A percentile compares a stretch with the other conserved stretches of the same genome.
phyloP scores from a whole-genome alignment of 2,797 vertebrate species.

The Echiichthys vipera region DNA sequence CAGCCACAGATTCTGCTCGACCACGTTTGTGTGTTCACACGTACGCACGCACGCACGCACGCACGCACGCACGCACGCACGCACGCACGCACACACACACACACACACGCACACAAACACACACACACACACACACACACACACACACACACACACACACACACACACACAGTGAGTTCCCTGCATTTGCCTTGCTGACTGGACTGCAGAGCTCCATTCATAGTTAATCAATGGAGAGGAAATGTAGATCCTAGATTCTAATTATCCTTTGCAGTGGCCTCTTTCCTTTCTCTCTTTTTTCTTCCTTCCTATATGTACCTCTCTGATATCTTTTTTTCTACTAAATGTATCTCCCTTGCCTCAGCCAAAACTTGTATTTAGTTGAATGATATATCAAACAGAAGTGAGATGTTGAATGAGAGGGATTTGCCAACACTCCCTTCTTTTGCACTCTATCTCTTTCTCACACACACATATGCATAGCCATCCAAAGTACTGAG shows the following conservation, averaged over 20 bases:
- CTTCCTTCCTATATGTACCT: background rate
- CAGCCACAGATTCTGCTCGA: slow-evolving; percentile 23
- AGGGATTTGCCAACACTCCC: slow-evolving; percentile 59
- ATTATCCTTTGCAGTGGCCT: slow-evolving; percentile 42
- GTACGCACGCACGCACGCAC: slow-evolving; percentile 4
- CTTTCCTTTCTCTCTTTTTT: slow-evolving; percentile 20
- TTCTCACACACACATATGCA: slow-evolving; percentile 18
- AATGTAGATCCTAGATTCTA: slow-evolving; percentile 46
- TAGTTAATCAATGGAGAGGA: slow-evolving; percentile 59
- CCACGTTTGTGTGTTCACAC: slow-evolving; percentile 18
- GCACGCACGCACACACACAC: background rate
- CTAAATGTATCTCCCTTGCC: slow-evolving; percentile 29
- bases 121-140: background rate
- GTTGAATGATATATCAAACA: slow-evolving; percentile 69
- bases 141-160: background rate
- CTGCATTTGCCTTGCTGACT: slow-evolving; percentile 27
- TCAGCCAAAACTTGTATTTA: slow-evolving; percentile 41
- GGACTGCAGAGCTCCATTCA: slow-evolving; percentile 50
- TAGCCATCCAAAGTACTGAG: slow-evolving; percentile 35
- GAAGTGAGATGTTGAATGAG: slow-evolving; percentile 69
- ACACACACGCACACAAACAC: background rate
- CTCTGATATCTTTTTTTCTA: slow-evolving; percentile 6
- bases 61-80: background rate
- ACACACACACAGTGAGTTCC: background rate
- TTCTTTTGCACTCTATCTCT: slow-evolving; percentile 24